phyloP scores from a whole-genome alignment of 30 jellyfish, hydroid and myxozoan species.

The Rhopilema esculentum region DNA sequence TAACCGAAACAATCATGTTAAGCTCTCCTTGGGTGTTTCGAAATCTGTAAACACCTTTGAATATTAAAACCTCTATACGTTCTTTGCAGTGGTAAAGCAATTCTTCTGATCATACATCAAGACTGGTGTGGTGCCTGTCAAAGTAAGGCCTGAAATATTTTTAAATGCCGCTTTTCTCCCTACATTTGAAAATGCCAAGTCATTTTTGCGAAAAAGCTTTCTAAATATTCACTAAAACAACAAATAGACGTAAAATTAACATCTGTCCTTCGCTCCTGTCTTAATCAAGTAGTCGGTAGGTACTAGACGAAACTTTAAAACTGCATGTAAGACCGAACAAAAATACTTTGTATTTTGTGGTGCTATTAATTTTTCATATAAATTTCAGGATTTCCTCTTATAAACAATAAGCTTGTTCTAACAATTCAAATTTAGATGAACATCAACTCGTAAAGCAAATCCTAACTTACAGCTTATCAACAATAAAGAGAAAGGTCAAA shows the following conservation, averaged over 20 bases:
- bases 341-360: not conserved
- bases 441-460: not conserved
- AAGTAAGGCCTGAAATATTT: constrained; percentile 51
- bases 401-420: too few species aligned
- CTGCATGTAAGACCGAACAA: not conserved
- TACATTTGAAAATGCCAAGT: not conserved
- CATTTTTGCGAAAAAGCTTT: not conserved
- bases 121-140: constrained; percentile 99
- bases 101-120: constrained; percentile 88
- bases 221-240: too few species aligned
- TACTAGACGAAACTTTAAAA: too few species aligned
- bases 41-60: too few species aligned
- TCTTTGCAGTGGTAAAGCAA: constrained; percentile 84
- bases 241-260: too few species aligned
- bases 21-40: too few species aligned
- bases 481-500: too few species aligned
- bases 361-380: not conserved
- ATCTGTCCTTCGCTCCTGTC: too few species aligned
- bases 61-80: too few species aligned
- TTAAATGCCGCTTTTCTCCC: not conserved
- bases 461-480: not conserved
- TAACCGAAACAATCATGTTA: too few species aligned
- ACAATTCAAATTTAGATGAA: not conserved
- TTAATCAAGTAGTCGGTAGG: too few species aligned
- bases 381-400: not conserved